phyloP scores from a whole-genome alignment of 1,140 invertebrate species.

The Leptonema lineaticorne region DNA sequence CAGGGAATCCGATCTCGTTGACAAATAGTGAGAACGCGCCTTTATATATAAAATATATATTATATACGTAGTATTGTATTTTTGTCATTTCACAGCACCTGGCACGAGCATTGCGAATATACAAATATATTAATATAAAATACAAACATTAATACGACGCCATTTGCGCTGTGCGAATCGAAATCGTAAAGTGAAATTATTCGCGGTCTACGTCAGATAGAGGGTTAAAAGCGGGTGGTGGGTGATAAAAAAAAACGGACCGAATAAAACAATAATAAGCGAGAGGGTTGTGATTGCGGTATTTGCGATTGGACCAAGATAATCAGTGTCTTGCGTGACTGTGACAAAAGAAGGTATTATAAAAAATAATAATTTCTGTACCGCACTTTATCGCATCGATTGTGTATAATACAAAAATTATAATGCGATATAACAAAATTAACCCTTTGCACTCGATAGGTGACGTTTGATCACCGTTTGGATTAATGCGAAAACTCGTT shows the following conservation, averaged over 20 bases:
- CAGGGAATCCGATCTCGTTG: slow-evolving; percentile 8
- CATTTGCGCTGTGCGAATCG: background rate
- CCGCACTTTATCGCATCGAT: no score
- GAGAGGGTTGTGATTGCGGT: background rate
- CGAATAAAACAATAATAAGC: background rate
- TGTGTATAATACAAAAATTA: no score
- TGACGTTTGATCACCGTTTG: no score
- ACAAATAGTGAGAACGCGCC: slow-evolving; percentile 14
- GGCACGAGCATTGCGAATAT: background rate
- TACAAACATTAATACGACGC: background rate
- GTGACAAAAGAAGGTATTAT: slow-evolving; percentile 8
- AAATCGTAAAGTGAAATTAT: background rate
- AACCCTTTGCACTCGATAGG: no score
- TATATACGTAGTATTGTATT: slow-evolving; percentile 20
- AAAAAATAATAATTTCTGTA: no score
- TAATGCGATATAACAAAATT: no score
- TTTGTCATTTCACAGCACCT: slow-evolving; percentile 20
- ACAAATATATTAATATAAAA: background rate
- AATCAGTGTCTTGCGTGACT: slow-evolving; percentile 25
- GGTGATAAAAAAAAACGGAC: background rate
- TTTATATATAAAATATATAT: no score
- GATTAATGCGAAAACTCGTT: no score
- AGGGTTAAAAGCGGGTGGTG: background rate
- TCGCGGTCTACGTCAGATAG: background rate
- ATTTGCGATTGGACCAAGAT: slow-evolving; percentile 20